Percentiles rank a stretch among this genome's conserved stretches.
phyloP scores from a whole-genome alignment of 2,888 invertebrate species.

The Cryptosula pallasiana region DNA sequence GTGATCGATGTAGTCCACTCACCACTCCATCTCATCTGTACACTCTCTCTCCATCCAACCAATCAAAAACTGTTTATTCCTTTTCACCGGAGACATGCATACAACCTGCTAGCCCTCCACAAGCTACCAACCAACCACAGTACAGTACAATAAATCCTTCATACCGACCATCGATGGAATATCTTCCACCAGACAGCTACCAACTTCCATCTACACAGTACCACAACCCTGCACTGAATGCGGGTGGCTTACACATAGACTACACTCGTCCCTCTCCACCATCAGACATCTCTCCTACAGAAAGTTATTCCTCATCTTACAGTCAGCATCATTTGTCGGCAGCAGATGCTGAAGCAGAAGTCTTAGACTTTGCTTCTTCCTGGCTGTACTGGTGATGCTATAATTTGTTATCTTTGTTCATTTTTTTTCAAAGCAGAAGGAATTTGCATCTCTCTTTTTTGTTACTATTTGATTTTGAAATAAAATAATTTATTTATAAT shows the following conservation, averaged over 20 bases:
- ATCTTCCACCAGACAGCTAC: not conserved
- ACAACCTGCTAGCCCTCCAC: not conserved
- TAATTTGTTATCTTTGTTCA: not conserved
- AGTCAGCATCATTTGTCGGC: not conserved
- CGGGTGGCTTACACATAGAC: not conserved
- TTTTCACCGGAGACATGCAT: not conserved
- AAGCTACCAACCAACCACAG: not conserved
- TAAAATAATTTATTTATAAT: no score
- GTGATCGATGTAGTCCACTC: no score
- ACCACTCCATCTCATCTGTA: not conserved
- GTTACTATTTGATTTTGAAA: no score
- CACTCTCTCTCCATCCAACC: not conserved
- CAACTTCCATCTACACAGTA: not conserved
- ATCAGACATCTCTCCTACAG: not conserved
- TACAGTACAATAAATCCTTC: not conserved
- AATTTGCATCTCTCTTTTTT: no score
- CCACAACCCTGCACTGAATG: not conserved
- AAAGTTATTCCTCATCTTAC: not conserved
- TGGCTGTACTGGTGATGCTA: not conserved
- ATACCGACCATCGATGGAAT: not conserved
- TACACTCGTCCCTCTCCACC: not conserved
- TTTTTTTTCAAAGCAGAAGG: no score
- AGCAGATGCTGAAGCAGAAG: not conserved
- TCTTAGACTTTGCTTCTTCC: not conserved
- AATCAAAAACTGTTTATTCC: not conserved